Evolutionary conservation across 1,140 invertebrate genomes (phyloP), one percentile per base, ranked within the genome.

Genomic region (Liolophura sinensis): DNA sequence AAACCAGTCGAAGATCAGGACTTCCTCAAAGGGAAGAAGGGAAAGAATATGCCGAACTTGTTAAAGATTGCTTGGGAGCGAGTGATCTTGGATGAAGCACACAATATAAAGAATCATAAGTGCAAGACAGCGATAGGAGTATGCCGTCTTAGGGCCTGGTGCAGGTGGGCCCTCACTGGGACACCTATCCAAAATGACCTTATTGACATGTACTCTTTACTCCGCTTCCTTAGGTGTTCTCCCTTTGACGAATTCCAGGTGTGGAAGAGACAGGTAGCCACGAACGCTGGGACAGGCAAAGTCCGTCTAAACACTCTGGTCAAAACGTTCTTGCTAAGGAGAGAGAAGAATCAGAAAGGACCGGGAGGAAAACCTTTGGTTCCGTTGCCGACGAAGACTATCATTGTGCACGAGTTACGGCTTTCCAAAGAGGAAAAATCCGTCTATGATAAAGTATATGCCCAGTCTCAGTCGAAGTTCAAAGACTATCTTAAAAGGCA

Each of bases 141-240:
- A 0, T 92, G 89, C 78, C 79, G 82, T 16, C 78, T 82, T 12
- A 56, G 75, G 51, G 73, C 79, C 0, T 84, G 80, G 55, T 87
- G 88, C 46, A 60, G 93, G 52, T 98, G 95, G 95, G 90, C 89
- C 0, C 85, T 98, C 0, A 96, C 95, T 11, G 96, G 96, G 15
- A 99, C 96, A 0, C 96, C 96, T 0, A 91, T 99, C 60, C 96
- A 98, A 72, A 98, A 99, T 80, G 92, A 94, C 80, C 90, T 95
- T 77, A 79, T 91, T 50, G 95, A 98, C 85, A 86, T 97, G 22
- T 97, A 91, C 85, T 91, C 94, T 0, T 83, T 97, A 22, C 79
- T 98, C 0, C 93, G 93, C 79, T 97, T 95, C 83, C 78, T 96
- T 0, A 85, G 89, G 20, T 93, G 91, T 79, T 88, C 90, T n/a